Evolutionary conservation across 2,797 vertebrate species (phyloP).

Genomic region (Diplodus sargus): DNA sequence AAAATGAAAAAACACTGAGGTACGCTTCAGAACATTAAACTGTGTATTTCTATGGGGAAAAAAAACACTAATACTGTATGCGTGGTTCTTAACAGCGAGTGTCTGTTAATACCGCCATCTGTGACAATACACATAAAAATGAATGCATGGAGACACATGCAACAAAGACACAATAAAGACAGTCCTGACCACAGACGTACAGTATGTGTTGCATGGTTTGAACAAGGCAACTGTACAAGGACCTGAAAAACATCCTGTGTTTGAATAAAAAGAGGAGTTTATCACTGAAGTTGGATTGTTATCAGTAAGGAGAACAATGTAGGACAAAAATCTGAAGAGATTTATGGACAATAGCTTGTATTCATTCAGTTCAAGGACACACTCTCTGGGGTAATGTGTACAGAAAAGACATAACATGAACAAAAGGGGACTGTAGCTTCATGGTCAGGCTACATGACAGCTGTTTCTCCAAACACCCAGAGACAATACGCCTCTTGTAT

Average conservation of each 20-base stretch:
- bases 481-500: slow-evolving; percentile 58
- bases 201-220: slow-evolving; percentile 70
- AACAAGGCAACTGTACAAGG: slow-evolving; percentile 44
- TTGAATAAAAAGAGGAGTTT: slow-evolving; percentile 27
- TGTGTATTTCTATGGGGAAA: slow-evolving; percentile 28
- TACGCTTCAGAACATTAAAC: slow-evolving; percentile 14
- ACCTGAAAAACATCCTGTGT: slow-evolving; percentile 40
- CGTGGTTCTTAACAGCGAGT: slow-evolving; percentile 10
- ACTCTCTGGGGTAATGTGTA: slow-evolving; percentile 40
- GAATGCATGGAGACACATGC: slow-evolving; percentile 68
- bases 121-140: slow-evolving; percentile 44
- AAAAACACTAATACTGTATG: slow-evolving; percentile 15
- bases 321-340: neutral
- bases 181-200: slow-evolving; percentile 27
- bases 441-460: slow-evolving; percentile 19
- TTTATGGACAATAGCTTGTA: slow-evolving; percentile 10
- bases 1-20: slow-evolving; percentile 40
- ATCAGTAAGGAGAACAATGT: neutral
- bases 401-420: slow-evolving; percentile 44
- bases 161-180: slow-evolving; percentile 30
- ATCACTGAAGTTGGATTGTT: slow-evolving; percentile 14
- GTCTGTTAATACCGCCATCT: slow-evolving; percentile 35
- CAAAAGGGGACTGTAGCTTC: slow-evolving; percentile 28
- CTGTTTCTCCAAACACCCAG: slow-evolving; percentile 32
- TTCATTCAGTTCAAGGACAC: slow-evolving; percentile 19